A percentile compares a stretch with the other conserved stretches of the same genome.
Evolutionary conservation across 1,140 invertebrate species (phyloP).

Genomic region (Pseudomyrmex dendroicus): DNA sequence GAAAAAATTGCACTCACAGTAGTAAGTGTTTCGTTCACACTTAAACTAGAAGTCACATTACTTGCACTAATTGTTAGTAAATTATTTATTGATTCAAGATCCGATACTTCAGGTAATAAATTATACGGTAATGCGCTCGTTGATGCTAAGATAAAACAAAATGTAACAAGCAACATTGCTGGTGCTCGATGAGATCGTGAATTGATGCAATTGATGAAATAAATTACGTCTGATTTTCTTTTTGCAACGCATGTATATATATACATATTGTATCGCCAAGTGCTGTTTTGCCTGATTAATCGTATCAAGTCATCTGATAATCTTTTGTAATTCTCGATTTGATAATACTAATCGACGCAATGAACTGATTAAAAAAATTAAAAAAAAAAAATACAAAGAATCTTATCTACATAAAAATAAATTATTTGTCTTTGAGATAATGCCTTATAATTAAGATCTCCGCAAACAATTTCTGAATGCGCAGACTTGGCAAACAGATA

Average conservation of each 20-base stretch:
- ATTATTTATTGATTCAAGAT: neutral
- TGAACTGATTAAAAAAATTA: neutral
- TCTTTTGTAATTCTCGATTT: conserved; percentile 5
- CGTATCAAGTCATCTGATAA: conserved; percentile 29
- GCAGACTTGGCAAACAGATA: no score
- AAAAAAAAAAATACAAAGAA: neutral
- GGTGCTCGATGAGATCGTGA: neutral
- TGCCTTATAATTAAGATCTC: neutral
- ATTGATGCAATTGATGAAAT: neutral
- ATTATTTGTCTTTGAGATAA: conserved; percentile 13
- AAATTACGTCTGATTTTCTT: neutral
- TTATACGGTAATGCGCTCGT: neutral
- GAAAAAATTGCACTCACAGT: no score
- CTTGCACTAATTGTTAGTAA: no score
- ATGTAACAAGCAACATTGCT: neutral
- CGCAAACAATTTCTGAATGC: no score
- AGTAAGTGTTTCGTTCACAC: no score
- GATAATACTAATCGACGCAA: neutral
- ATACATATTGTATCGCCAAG: neutral
- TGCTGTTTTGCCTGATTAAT: neutral
- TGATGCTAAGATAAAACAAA: neutral
- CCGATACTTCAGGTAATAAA: neutral
- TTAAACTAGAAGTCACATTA: no score
- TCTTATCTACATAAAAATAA: neutral
- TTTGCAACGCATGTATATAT: neutral